Evolutionary conservation across 2,797 vertebrate genomes (phyloP).

Genomic region (Craterocephalus amniculus): DNA sequence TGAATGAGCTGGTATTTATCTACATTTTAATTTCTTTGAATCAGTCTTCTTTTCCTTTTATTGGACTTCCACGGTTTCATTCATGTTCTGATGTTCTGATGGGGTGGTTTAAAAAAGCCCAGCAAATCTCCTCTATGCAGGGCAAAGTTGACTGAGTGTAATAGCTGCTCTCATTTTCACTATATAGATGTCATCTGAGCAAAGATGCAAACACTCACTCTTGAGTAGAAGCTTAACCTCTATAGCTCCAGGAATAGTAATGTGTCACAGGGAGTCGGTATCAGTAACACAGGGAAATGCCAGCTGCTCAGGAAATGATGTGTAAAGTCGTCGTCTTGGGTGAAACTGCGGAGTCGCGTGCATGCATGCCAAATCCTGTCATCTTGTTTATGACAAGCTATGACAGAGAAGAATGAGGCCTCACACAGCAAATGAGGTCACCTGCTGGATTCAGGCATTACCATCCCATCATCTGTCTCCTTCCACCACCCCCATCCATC

Average conservation of each 20-base stretch:
- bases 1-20: neutral
- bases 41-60: neutral
- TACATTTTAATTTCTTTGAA: neutral
- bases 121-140: neutral
- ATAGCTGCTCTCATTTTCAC: conserved; percentile 33
- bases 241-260: conserved; percentile 59
- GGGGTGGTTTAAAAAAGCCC: neutral
- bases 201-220: conserved; percentile 36
- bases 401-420: conserved; percentile 40
- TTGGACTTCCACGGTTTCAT: neutral
- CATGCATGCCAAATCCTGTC: conserved; percentile 31
- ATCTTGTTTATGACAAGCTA: conserved; percentile 42
- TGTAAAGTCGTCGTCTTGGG: conserved; percentile 50
- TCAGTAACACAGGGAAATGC: conserved; percentile 48
- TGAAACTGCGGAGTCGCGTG: conserved; percentile 34
- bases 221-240: conserved; percentile 47
- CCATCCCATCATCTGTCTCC: conserved; percentile 44
- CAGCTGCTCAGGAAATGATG: conserved; percentile 47
- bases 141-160: conserved; percentile 17
- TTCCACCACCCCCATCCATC: conserved; percentile 34
- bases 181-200: conserved; percentile 33
- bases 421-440: conserved; percentile 53
- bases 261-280: conserved; percentile 46
- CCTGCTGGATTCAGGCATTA: conserved; percentile 38
- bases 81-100: neutral